Base-by-base conservation (phyloP, 2,797 vertebrate genomes). In the Dallia pectoralis region DNA sequence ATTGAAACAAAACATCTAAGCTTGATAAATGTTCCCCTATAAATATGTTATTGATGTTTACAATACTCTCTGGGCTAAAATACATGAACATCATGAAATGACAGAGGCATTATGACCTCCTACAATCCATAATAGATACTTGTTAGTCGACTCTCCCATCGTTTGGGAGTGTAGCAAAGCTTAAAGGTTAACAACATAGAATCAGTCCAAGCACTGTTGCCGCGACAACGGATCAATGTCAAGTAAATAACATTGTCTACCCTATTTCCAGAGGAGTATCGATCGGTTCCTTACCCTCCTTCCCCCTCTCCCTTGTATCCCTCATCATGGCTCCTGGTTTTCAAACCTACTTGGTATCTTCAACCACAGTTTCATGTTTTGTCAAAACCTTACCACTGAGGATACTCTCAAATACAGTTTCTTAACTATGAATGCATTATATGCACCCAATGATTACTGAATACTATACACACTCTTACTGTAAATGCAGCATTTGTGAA, bases 121-220 rank as follows among this genome's bases (percentile, higher is more conserved):
- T 96, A 97, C 94, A 93, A 98, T 97, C 96, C 93, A 96, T 97
- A 97, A 96, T 96, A 95, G 97, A 96, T 95, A 98, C 96, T 96
- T 97, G 96, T 98, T 98, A 97, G 96, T 94, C 90, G 93, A 95
- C 94, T 97, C 95, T 94, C 94, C 91, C 90, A 94, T 95, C 93
- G 95, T 96, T 95, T 95, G 93, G 95, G 95, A 96, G 96, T 95
- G 95, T 90, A 95, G 95, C 96, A 91, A 84, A 93, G 94, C 94
- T 96, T 96, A 98, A 96, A 98, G 97, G 97, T 98, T 99, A 99
- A 98, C 97, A 97, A 97, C 98, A 99, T 96, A 97, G 95, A 97
- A 96, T 95, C 95, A 96, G 96, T 93, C 91, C 92, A 91, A 93
- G 95, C 95, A 97, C 94, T 88, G 92, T 86, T 89, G 90, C 87